Percentiles rank a stretch among this genome's conserved stretches.
These are phyloP conservation scores for Aphelenchoides bicaudatus DNA, from an alignment of 2,888 invertebrate genomes.

Conservation along the genomic window DNA sequence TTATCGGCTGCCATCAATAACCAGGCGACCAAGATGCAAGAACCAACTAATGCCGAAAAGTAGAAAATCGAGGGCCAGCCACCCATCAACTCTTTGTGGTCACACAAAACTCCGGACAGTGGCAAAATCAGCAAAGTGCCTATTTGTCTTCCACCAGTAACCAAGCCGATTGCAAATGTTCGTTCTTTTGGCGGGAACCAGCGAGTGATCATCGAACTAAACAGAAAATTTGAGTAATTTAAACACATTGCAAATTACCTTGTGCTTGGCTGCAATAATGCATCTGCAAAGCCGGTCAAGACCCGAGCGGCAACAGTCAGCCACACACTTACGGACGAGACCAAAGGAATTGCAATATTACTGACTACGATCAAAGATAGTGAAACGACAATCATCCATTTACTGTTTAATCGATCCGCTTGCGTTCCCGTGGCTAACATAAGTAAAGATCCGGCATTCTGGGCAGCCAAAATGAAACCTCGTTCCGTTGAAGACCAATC, in stretches of 20 bases:
- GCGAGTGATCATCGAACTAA: constrained; percentile 50
- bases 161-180: constrained; percentile 56
- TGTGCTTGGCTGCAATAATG: constrained; percentile 40
- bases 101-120: constrained; percentile 50
- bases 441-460: constrained; percentile 55
- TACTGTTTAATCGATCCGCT: constrained; percentile 54
- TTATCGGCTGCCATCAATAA: constrained; percentile 54
- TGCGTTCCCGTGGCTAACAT: constrained; percentile 54
- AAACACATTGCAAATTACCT: too few species aligned
- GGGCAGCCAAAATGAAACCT: constrained; percentile 57
- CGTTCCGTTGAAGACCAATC: constrained; percentile 49
- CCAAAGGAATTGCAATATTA: constrained; percentile 47
- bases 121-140: constrained; percentile 55
- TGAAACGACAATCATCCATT: constrained; percentile 52
- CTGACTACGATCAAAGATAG: constrained; percentile 46
- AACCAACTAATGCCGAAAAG: constrained; percentile 47
- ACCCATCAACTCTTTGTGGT: constrained; percentile 33
- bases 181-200: constrained; percentile 59
- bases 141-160: constrained; percentile 57
- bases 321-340: constrained; percentile 45
- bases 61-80: constrained; percentile 57
- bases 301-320: constrained; percentile 44
- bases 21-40: constrained; percentile 51
- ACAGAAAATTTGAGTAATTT: too few species aligned
- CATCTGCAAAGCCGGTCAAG: constrained; percentile 48